Percentiles rank a stretch among this genome's conserved stretches.
These are phyloP conservation scores for Babyrousa celebensis DNA, from an alignment of 2,797 vertebrate species.

Conservation along the genomic window DNA sequence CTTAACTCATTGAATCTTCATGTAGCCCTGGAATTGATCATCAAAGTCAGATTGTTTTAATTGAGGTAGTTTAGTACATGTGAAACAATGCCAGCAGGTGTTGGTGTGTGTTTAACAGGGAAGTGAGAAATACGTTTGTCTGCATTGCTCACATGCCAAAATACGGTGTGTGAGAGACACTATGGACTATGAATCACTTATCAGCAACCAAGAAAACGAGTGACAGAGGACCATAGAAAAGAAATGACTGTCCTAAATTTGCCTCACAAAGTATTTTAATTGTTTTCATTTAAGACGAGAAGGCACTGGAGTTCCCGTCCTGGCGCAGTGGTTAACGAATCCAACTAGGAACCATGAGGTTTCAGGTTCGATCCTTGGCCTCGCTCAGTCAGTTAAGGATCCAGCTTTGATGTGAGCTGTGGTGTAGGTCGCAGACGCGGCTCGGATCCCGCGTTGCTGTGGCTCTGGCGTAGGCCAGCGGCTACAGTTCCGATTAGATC, in stretches of 20 bases:
- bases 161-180: background rate
- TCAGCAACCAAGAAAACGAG: slow-evolving; percentile 4
- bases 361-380: too few species aligned
- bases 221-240: background rate
- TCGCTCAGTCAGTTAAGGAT: too few species aligned
- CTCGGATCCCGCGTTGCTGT: too few species aligned
- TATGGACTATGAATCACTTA: background rate
- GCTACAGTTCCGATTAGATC: too few species aligned
- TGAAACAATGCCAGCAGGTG: background rate
- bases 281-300: slow-evolving; percentile 58
- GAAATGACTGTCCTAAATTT: background rate
- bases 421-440: too few species aligned
- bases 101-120: background rate
- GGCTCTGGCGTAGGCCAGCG: too few species aligned
- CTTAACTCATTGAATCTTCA: background rate
- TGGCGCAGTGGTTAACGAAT: too few species aligned
- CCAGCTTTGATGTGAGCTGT: too few species aligned
- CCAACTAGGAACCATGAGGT: too few species aligned
- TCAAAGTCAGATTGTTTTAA: background rate
- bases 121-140: background rate
- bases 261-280: slow-evolving; percentile 17
- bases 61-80: too few species aligned
- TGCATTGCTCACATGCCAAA: background rate
- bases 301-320: background rate
- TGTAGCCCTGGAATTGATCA: background rate